Percentiles rank a stretch among this genome's conserved stretches.
These are phyloP conservation scores for Anarrhichthys ocellatus DNA, from an alignment of 2,113 vertebrate species.

Conservation along the genomic window DNA sequence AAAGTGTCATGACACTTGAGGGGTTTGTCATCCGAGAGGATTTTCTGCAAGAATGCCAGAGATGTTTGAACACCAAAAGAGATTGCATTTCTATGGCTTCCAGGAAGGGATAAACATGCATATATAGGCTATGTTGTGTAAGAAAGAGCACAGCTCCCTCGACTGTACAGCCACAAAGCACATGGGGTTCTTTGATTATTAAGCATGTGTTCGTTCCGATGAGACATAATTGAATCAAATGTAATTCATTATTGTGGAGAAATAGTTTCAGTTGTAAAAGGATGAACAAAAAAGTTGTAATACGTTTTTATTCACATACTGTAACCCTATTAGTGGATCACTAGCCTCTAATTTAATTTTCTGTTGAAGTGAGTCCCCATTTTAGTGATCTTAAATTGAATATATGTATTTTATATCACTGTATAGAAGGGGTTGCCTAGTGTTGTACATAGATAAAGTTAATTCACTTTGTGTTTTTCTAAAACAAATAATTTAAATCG, in stretches of 20 bases:
- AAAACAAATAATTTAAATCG: neutral
- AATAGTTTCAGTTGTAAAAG: neutral
- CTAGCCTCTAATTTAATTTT: neutral
- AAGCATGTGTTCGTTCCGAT: neutral
- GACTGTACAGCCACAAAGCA: neutral
- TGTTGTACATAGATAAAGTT: neutral
- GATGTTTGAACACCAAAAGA: conserved; percentile 27
- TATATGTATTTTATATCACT: neutral
- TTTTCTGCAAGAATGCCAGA: neutral
- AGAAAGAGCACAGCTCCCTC: neutral
- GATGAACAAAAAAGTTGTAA: neutral
- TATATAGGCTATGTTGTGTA: neutral
- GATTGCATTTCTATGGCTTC: neutral
- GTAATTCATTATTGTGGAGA: neutral
- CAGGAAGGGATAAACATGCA: neutral
- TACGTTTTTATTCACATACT: neutral
- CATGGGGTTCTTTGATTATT: neutral
- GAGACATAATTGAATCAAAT: neutral
- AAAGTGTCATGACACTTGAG: conserved; percentile 1
- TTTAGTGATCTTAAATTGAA: neutral
- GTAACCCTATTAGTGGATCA: neutral
- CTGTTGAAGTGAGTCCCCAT: neutral
- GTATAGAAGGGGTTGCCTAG: neutral
- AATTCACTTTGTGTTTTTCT: neutral
- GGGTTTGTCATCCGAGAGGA: conserved; percentile 23